Evolutionary conservation across 2,113 vertebrate species (phyloP), one percentile per base, ranked within the genome.

Genomic region (Syngnathus scovelli): DNA sequence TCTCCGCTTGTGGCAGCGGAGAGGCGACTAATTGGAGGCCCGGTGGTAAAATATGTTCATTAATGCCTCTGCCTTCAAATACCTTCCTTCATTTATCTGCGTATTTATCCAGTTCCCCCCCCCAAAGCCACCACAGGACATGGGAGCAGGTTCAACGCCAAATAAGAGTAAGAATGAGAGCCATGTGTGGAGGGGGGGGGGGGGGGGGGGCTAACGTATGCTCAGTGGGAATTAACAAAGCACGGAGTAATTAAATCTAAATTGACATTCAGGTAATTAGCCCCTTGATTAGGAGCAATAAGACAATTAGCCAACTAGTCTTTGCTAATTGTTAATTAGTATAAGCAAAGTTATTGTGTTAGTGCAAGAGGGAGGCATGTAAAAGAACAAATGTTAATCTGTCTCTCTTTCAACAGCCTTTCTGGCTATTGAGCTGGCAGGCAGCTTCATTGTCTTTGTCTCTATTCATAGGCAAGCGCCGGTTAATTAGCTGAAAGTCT

Each of bases 221-320:
- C 90, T 91, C 90, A 76, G 86, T 92, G 91, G 92, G 92, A 92
- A 91, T 92, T 92, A 92, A 89, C 90, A 92, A 90, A 91, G 91
- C 91, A 90, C 92, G 91, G 91, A 90, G 92, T 92, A 92, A 93
- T 92, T 91, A 93, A 92, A 93, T 93, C 90, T 92, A 91, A 92
- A 93, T 92, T 93, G 92, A 92, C 92, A 93, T 93, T 93, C 88
- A 88, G 86, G 91, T 91, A 93, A 93, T 93, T 93, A 92, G 90
- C 90, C 89, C 89, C 87, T 92, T 93, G 90, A 93, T 93, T 93
- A 92, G 90, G 87, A 92, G 92, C 89, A 92, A 93, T 92, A 93
- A 93, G 90, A 92, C 90, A 92, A 92, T 93, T 92, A 92, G 90
- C 90, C 88, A 89, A 86, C 85, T 86, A 92, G 88, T 91, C 90